Percentiles rank a stretch among this genome's conserved stretches.
Conservation (phyloP, 2,797 vertebrate species). For the Gobionotothen gibberifrons region DNA sequence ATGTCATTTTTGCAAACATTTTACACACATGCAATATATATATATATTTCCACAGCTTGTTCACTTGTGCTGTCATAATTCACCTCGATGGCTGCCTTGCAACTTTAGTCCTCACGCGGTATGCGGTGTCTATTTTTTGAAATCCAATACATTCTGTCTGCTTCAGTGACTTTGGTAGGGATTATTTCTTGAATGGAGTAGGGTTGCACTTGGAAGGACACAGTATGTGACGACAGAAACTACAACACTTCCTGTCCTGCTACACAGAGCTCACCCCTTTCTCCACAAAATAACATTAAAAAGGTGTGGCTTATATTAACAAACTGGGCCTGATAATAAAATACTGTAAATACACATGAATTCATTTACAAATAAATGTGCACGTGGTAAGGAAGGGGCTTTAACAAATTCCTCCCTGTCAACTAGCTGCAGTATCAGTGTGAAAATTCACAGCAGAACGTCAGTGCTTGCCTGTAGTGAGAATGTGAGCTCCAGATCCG, state of each 20-base stretch:
- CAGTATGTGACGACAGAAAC: neutral
- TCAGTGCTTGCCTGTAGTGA: constrained; percentile 88
- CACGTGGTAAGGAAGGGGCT: neutral
- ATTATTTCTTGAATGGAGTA: neutral
- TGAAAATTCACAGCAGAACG: constrained; percentile 56
- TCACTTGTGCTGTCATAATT: neutral
- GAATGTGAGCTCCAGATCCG: constrained; percentile 93
- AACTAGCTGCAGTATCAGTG: constrained; percentile 35
- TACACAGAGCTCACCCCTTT: neutral
- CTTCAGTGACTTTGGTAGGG: neutral
- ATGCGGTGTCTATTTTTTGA: neutral
- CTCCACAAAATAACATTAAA: neutral
- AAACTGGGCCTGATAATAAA: neutral
- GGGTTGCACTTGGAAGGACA: neutral
- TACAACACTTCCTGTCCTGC: neutral
- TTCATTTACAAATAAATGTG: neutral
- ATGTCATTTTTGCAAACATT: neutral
- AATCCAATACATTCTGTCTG: neutral
- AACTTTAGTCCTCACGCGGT: neutral
- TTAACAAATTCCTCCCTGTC: constrained; percentile 28
- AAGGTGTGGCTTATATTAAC: neutral
- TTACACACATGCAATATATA: neutral
- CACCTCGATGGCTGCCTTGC: neutral
- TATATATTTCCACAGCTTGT: neutral
- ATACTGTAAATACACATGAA: neutral